Percentiles rank a stretch among this genome's conserved stretches.
Conservation (phyloP, 1,140 invertebrate genomes). For the Euwallacea fornicatus region DNA sequence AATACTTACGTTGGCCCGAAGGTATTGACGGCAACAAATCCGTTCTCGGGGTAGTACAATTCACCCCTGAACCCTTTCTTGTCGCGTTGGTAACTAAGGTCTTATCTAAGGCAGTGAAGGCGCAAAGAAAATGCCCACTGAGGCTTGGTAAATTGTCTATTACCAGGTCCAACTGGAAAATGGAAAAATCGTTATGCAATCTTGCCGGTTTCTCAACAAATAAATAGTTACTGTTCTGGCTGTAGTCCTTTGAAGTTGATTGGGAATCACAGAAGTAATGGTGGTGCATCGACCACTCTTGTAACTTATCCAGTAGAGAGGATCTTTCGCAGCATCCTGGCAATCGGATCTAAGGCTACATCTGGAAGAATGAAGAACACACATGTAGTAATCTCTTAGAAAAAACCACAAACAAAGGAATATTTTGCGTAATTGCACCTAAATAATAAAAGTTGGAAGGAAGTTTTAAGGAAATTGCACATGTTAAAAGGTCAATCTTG, state of each 20-base stretch:
- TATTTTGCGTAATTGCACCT: neutral
- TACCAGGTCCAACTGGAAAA: conserved; percentile 72
- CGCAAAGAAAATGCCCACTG: conserved; percentile 87
- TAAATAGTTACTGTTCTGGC: conserved; percentile 72
- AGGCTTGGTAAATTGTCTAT: conserved; percentile 92
- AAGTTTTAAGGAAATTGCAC: conserved; percentile 1
- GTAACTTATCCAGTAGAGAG: conserved; percentile 95
- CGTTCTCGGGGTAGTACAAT: conserved; percentile 91
- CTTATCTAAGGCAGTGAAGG: conserved; percentile 89
- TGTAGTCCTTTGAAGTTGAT: conserved; percentile 89
- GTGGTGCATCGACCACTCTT: conserved; percentile 94
- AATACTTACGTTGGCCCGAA: conserved; percentile 74
- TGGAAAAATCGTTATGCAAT: neutral
- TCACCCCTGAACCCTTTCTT: conserved; percentile 84
- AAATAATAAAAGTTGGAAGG: conserved; percentile 4
- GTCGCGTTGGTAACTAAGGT: conserved; percentile 88
- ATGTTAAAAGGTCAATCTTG: neutral
- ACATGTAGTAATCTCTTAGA: neutral
- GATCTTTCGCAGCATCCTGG: conserved; percentile 88
- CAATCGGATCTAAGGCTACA: conserved; percentile 91
- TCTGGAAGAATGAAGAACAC: conserved; percentile 39
- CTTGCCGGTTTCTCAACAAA: neutral
- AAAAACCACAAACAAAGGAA: neutral
- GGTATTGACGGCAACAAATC: conserved; percentile 89
- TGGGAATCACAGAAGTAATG: conserved; percentile 88